Conservation (phyloP, 2,113 vertebrate species). For the Clinocottus analis region DNA sequence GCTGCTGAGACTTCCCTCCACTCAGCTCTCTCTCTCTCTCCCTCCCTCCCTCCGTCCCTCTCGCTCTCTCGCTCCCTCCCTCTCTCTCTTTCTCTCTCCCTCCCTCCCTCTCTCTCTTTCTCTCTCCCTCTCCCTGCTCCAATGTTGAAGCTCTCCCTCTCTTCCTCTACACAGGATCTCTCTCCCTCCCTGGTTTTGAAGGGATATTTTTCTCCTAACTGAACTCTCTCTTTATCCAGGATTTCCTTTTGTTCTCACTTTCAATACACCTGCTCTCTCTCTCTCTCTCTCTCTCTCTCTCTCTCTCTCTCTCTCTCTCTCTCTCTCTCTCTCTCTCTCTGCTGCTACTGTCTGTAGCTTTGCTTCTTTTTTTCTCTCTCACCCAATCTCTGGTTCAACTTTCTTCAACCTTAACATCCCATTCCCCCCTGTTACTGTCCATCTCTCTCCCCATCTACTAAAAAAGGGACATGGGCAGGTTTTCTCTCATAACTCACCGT, state of each 20-base stretch:
- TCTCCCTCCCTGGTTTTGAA: constrained; percentile 32
- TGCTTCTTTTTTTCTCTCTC: constrained; percentile 19
- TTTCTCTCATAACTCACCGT: not conserved
- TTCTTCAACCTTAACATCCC: constrained; percentile 14
- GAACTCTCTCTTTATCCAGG: constrained; percentile 38
- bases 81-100: constrained; percentile 35
- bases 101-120: constrained; percentile 12
- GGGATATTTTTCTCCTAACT: constrained; percentile 21
- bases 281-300: constrained; percentile 25
- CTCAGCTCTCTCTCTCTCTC: constrained; percentile 36
- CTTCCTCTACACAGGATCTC: constrained; percentile 35
- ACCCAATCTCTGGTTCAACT: not conserved
- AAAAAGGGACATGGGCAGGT: not conserved
- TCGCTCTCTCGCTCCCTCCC: constrained; percentile 21
- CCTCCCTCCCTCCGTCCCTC: constrained; percentile 25
- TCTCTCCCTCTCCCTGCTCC: constrained; percentile 36
- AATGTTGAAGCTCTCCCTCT: constrained; percentile 56
- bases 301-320: constrained; percentile 25
- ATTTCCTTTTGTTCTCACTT: constrained; percentile 52
- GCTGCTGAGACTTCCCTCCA: constrained; percentile 61
- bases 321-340: constrained; percentile 35
- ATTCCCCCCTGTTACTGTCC: constrained; percentile 34
- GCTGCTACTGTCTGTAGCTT: too few species aligned
- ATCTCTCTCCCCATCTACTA: constrained; percentile 26
- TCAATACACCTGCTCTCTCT: constrained; percentile 43